Percentiles rank a stretch among this genome's conserved stretches.
Evolutionary conservation across 2,797 vertebrate species (phyloP).

Genomic region (Dryobates pubescens): DNA sequence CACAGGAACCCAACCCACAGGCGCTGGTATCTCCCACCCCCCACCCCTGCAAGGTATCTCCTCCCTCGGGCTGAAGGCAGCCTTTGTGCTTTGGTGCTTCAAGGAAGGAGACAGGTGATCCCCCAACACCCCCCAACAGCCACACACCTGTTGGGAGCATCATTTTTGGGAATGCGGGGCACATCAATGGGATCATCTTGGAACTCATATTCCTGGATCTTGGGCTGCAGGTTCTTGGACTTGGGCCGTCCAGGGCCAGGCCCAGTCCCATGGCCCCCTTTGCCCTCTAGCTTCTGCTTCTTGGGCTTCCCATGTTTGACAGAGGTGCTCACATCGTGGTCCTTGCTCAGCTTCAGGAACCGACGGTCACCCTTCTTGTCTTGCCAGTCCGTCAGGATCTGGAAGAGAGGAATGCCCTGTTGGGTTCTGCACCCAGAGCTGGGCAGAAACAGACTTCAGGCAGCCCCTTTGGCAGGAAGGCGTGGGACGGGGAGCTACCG

Average conservation of each 20-base stretch:
- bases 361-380: constrained; percentile 98
- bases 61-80: rapidly evolving
- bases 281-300: constrained; percentile 94
- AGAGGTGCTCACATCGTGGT: constrained; percentile 88
- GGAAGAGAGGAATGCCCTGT: not conserved
- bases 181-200: constrained; percentile 95
- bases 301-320: constrained; percentile 94
- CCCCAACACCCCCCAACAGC: not conserved
- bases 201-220: constrained; percentile 97
- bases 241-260: constrained; percentile 95
- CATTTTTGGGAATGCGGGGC: constrained; percentile 96
- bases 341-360: constrained; percentile 91
- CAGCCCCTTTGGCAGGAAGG: not conserved
- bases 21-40: no score
- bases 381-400: constrained; percentile 99
- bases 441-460: not conserved
- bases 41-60: no score
- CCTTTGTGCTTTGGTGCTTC: rapidly evolving
- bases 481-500: not conserved
- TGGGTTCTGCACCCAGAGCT: rapidly evolving
- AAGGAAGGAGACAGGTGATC: not conserved
- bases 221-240: constrained; percentile 93
- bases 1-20: no score
- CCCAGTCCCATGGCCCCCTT: constrained; percentile 89
- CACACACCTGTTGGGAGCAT: constrained; percentile 93